Evolutionary conservation across 2,113 vertebrate genomes (phyloP), one percentile per base, ranked within the genome.

Genomic region (Semnornis frantzii): DNA sequence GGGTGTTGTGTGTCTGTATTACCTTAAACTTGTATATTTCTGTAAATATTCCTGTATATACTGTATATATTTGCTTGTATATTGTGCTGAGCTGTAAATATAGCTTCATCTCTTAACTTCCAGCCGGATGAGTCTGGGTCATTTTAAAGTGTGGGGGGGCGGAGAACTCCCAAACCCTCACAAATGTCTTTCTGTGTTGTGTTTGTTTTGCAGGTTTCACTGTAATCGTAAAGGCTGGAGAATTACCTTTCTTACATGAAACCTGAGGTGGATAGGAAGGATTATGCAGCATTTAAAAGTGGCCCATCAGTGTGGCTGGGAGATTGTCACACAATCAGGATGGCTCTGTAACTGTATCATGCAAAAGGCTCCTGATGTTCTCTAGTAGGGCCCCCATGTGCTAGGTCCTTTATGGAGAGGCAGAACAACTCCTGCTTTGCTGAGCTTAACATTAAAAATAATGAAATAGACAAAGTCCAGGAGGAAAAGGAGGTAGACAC

Each of bases 171-270:
- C n/a, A n/a, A n/a, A n/a, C n/a, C n/a, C n/a, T n/a, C n/a, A n/a
- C n/a, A n/a, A 95, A 74, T 85, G 80, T 78, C 72, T 81, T 85
- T 57, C 72, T 89, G 75, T 75, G 21, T 24, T 92, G n/a, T 73
- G 33, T 80, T 92, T 89, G 69, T 88, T 92, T 93, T 82, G 68
- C 82, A 91, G 60, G 57, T 85, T 96, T 87, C 42, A 23, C 52
- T 74, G 57, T 68, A 77, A 91, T 46, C 5, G 7, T 20, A 30
- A 16, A 82, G 70, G 46, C 68, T 91, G 64, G 78, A 85, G 37
- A 87, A 59, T 76, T 93, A 28, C 24, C 31, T 80, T 87, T 68
- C 33, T 81, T 87, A 15, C 18, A 5, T 12, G 31, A 77, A 92
- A 85, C 59, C 44, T 12, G 42, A 83, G 57, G 21, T 12, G 33